Base-by-base conservation (phyloP, 2,888 invertebrate genomes). In the Scaptomyza polygonia region DNA sequence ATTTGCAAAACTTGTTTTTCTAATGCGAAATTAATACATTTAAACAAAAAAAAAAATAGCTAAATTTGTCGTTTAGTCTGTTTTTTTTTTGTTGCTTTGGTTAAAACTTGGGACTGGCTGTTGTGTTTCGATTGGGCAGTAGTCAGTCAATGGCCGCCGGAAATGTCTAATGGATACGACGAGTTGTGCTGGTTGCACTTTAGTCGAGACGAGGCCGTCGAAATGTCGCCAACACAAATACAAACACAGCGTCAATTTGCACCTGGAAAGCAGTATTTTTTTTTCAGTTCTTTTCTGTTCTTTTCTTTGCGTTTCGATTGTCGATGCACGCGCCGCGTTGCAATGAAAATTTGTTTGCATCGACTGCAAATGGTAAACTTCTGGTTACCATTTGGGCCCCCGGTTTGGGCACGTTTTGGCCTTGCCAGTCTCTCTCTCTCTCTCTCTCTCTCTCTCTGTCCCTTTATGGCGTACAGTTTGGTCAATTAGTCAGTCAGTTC, bases 121-220 rank as follows among this genome's bases (percentile, higher is more conserved):
- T 36, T 56, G 12, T 39, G 8, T 4, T 39, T 27, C 32, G 27
- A 53, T 29, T 64, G 61, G 69, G 32, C 21, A 48, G 64, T 27
- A 66, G 74, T 16, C 16, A 48, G 66, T 29, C 68, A 65, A 62
- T 75, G 80, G 65, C 79, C 80, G 65, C 79, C 80, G 80, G 82
- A 80, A 79, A 82, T 73, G 72, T 68, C 67, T 66, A 79, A 79
- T 75, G 75, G 75, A 36, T 39, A 16, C 16, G 8, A 16, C 16
- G 8, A 56, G 67, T 63, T 36, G 64, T 40, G 61, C 67, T 2
- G 25, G 25, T 0, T 25, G 25, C 25, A 25, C 25, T 25, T 5
- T 5, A 21, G 21, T 34, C 6, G 34, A 27, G 54, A 40, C 34
- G 40, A 66, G 62, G 45, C 61, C 40, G 29, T 57, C 57, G 42